Evolutionary conservation across 2,888 invertebrate genomes (phyloP), one percentile per base, ranked within the genome.

Genomic region (Perdita meconis): DNA sequence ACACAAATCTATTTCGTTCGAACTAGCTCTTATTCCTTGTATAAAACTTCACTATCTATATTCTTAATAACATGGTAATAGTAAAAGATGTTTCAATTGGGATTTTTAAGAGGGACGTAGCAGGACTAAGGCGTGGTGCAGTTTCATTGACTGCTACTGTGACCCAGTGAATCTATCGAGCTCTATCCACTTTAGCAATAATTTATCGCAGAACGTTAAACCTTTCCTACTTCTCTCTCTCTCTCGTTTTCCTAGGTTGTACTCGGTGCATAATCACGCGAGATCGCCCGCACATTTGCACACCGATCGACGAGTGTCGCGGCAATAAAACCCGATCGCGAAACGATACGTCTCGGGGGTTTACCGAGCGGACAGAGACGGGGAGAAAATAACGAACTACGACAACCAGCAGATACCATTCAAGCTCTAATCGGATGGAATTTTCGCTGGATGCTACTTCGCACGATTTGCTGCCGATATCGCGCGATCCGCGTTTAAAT

Each of bases 351-450:
- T 16, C 66, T 13, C 34, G 51, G 22, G 1, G 34, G 1, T 36
- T 16, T 16, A 12, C 0, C 6, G 13, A 2, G 16, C 3, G 6
- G n/a, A 19, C 10, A 22, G 51, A 6, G 6, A 24, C 5, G 10
- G 16, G n/a, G 34, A 22, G 13, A n/a, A 16, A 47, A 67, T 10
- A 13, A 42, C 16, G 42, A 55, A 56, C 13, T n/a, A 22, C 12
- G 8, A 3, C 24, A 4, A n/a, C 4, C 5, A 57, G 4, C n/a
- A 12, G n/a, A 73, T 19, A 30, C 34, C 50, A 36, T 26, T 24
- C 30, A n/a, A n/a, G 30, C 26, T 63, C 36, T 67, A 67, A 73
- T 73, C 61, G 57, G 61, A 61, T 68, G 16, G 30, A 34, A 67
- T 76, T 73, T 42, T 8, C 55, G 30, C 5, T 3, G 53, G 24